Conservation (phyloP, 2,797 vertebrate species). For the Chlorospingus flavigularis region DNA sequence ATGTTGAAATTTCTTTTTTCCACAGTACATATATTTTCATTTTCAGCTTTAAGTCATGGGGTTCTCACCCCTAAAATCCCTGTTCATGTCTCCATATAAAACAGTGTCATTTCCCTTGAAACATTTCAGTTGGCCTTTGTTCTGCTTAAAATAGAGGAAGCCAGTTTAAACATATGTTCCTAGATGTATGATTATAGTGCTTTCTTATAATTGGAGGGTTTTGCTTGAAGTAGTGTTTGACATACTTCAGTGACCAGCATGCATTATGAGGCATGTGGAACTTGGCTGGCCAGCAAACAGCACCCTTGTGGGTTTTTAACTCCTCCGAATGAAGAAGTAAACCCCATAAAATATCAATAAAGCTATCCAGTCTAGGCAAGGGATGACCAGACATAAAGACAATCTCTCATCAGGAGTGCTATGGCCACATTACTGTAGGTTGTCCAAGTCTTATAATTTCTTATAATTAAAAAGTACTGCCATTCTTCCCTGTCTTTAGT, state of each 20-base stretch:
- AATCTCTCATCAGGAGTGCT: neutral
- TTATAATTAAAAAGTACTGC: neutral
- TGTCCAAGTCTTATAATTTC: neutral
- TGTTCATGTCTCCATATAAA: neutral
- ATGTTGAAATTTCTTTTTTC: neutral
- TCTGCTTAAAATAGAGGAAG: conserved; percentile 11
- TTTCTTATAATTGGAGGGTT: conserved; percentile 23
- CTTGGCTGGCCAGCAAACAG: neutral
- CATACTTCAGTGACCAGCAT: neutral
- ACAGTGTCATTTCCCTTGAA: neutral
- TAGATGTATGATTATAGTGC: neutral
- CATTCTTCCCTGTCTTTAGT: neutral
- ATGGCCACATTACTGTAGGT: neutral
- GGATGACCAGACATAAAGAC: neutral
- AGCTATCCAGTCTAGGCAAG: neutral
- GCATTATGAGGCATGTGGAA: neutral
- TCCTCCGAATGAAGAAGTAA: neutral
- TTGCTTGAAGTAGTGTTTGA: conserved; percentile 4
- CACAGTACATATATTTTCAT: neutral
- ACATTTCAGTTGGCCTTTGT: neutral
- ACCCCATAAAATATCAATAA: neutral
- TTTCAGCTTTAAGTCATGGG: neutral
- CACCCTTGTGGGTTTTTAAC: neutral
- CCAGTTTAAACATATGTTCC: conserved; percentile 22
- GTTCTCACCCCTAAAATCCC: neutral